phyloP scores from a whole-genome alignment of 2,113 vertebrate genomes.

The Grammomys dolichurus region DNA sequence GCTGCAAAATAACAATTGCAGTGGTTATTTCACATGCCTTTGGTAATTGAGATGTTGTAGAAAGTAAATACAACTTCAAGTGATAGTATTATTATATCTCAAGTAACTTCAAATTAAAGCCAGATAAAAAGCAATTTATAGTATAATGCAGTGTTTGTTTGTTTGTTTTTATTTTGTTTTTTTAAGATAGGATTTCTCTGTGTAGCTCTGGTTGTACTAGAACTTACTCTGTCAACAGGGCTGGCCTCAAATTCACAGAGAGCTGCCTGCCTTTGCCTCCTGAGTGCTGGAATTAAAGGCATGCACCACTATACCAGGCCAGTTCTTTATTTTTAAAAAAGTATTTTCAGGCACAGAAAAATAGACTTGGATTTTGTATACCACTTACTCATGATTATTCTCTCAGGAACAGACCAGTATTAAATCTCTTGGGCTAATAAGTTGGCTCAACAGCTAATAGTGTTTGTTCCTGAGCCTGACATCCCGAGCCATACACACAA shows the following conservation, averaged over 20 bases:
- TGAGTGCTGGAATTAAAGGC: background rate
- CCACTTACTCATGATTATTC: conserved; percentile 1
- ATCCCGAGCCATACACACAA: too few species aligned
- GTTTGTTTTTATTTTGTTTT: background rate
- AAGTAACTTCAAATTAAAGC: conserved; percentile 35
- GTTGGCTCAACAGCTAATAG: background rate
- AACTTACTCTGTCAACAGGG: background rate
- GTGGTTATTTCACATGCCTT: background rate
- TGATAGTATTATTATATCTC: background rate
- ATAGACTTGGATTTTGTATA: background rate
- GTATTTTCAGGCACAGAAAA: conserved; percentile 15
- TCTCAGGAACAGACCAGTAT: background rate
- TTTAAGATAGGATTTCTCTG: background rate
- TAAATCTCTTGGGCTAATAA: background rate
- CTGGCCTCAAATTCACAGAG: background rate
- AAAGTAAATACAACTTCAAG: background rate
- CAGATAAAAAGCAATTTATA: background rate
- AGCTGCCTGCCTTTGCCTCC: background rate
- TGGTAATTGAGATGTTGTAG: background rate
- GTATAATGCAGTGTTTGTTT: background rate
- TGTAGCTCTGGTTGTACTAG: background rate
- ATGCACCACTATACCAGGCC: background rate
- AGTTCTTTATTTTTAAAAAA: background rate
- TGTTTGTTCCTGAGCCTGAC: background rate
- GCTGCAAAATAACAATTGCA: background rate